Evolutionary conservation across 2,888 invertebrate genomes (phyloP), one percentile per base, ranked within the genome.

Genomic region (Tupiocoris notatus): DNA sequence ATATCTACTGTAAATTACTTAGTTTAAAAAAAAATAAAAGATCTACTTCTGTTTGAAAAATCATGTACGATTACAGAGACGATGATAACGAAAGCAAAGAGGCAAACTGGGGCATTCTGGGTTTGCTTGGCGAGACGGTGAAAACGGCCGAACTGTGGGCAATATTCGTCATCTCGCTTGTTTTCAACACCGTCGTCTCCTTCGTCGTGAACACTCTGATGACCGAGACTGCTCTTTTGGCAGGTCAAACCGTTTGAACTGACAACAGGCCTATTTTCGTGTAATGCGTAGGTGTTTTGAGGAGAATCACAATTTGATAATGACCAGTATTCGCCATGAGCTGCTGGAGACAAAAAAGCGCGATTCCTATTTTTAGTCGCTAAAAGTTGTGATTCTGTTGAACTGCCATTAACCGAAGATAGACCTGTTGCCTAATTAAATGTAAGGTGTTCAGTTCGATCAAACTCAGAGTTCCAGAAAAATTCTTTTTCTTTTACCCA

Each of bases 141-240:
- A 56, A 57, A n/a, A 25, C 76, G 12, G 68, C 76, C 0, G 78
- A 78, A 39, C 64, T 76, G 17, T 75, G 76, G 18, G 57, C 71
- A 12, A 23, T 78, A 16, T 70, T 54, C n/a, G 68, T 71, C 24
- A 66, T 61, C 2, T 61, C 67, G n/a, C 25, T 78, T 20, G 64
- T 78, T 16, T 63, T 76, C 61, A 73, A 78, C 57, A 76, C 63
- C 25, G 67, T 78, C 63, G 64, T 78, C 24, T 67, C 66, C 16
- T 65, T 74, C 22, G 65, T 78, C 54, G 67, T 78, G 1, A 67
- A 61, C 39, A 73, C 76, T 54, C 54, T 78, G 56, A 77, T 78
- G 78, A 54, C 63, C 39, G 78, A 78, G 57, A 61, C 74, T 2
- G 76, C 78, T 1, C 74, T 78, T 18, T 64, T 78, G 12, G 64